A percentile compares a stretch with the other conserved stretches of the same genome.
phyloP scores from a whole-genome alignment of 2,113 vertebrate species.

The Alethe castanea region DNA sequence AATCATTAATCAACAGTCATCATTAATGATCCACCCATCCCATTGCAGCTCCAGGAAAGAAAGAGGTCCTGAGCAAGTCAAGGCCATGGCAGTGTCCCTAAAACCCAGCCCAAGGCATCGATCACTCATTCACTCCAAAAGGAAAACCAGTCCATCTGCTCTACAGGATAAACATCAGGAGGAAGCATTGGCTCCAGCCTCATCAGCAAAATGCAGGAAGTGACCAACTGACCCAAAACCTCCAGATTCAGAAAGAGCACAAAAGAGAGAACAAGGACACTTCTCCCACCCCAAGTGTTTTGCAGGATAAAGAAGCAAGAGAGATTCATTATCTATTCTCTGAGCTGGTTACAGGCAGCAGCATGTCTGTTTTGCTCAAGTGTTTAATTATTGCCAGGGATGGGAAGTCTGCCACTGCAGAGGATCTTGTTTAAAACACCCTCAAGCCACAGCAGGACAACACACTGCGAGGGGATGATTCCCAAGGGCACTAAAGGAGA shows the following conservation, averaged over 20 bases:
- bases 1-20: neutral
- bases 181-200: neutral
- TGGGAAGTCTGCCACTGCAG: neutral
- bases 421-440: neutral
- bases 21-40: neutral
- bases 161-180: neutral
- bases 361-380: conserved; percentile 1
- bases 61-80: neutral
- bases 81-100: neutral
- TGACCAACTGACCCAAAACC: neutral
- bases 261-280: neutral
- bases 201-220: neutral
- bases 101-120: neutral
- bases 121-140: neutral
- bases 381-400: neutral
- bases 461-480: neutral
- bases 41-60: neutral
- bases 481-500: neutral
- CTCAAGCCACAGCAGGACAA: neutral
- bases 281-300: neutral
- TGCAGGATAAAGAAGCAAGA: neutral
- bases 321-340: neutral
- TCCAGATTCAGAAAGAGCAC: neutral
- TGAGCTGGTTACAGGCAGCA: neutral
- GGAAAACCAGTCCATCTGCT: neutral